Evolutionary conservation across 2,797 vertebrate species (phyloP).

Genomic region (Mus spretus): DNA sequence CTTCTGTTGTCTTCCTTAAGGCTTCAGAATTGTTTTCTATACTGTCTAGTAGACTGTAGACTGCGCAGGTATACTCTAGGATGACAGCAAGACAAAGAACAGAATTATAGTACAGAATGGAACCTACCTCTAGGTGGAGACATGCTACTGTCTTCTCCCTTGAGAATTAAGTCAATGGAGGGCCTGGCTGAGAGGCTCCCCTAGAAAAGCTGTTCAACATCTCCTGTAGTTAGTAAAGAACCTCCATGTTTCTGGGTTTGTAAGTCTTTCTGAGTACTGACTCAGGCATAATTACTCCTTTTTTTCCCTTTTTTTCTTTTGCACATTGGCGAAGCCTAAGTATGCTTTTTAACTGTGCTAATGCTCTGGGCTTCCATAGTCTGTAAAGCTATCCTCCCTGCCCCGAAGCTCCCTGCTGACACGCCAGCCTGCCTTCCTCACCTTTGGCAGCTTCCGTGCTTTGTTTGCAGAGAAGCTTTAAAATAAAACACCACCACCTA

Average conservation of each 20-base stretch:
- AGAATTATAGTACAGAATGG: neutral
- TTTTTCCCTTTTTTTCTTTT: neutral
- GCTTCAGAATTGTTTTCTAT: conserved; percentile 41
- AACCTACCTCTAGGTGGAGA: neutral
- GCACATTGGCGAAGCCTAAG: neutral
- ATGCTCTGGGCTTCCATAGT: neutral
- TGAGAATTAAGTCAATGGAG: neutral
- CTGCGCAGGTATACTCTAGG: conserved; percentile 21
- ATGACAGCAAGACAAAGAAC: conserved; percentile 43
- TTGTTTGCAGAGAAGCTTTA: neutral
- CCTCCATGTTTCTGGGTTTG: neutral
- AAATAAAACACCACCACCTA: neutral
- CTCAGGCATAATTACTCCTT: neutral
- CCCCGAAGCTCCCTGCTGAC: neutral
- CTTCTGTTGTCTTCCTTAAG: conserved; percentile 6
- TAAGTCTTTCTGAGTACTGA: neutral
- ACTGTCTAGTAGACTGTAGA: conserved; percentile 2
- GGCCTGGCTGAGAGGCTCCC: neutral
- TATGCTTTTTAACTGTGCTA: neutral
- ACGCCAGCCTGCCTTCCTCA: neutral
- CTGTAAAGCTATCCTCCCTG: neutral
- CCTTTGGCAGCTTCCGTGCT: neutral
- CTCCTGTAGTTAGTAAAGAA: neutral
- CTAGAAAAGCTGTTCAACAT: neutral
- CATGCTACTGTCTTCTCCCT: neutral